A percentile compares a stretch with the other conserved stretches of the same genome.
These are phyloP conservation scores for Phasia obesa DNA, from an alignment of 2,888 invertebrate genomes.

Conservation along the genomic window DNA sequence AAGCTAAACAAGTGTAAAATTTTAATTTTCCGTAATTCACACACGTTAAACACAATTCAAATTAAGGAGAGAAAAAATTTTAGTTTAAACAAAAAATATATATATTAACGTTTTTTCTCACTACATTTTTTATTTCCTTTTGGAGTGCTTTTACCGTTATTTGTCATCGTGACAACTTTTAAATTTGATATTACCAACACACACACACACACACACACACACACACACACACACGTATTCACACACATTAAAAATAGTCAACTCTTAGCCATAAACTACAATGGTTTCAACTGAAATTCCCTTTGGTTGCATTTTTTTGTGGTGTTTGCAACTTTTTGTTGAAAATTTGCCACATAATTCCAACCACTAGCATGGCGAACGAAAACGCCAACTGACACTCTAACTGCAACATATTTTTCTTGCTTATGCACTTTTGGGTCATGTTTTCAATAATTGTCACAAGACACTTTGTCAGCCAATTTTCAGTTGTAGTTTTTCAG, in stretches of 20 bases:
- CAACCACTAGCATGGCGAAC: slow-evolving; percentile 10
- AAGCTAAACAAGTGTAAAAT: too few species aligned
- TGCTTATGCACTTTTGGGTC: slow-evolving; percentile 62
- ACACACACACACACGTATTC: background rate
- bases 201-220: background rate
- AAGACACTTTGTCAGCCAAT: slow-evolving; percentile 70
- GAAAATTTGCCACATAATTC: slow-evolving; percentile 20
- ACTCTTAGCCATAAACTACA: slow-evolving; percentile 27
- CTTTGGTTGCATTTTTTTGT: slow-evolving; percentile 14
- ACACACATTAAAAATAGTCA: background rate
- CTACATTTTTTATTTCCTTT: background rate
- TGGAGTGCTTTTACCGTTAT: background rate
- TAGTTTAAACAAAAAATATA: background rate
- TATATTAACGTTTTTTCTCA: background rate
- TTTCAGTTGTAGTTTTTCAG: slow-evolving; percentile 64
- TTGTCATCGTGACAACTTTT: slow-evolving; percentile 23
- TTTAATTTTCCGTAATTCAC: too few species aligned
- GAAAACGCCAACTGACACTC: slow-evolving; percentile 8
- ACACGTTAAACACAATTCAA: background rate
- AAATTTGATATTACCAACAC: background rate
- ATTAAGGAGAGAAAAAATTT: background rate
- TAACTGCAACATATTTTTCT: slow-evolving; percentile 44
- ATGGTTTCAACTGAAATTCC: slow-evolving; percentile 17
- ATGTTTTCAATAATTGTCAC: slow-evolving; percentile 70
- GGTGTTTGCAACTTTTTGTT: slow-evolving; percentile 7